Conservation (phyloP, 2,113 vertebrate species). For the Gallinago jamesoni region DNA sequence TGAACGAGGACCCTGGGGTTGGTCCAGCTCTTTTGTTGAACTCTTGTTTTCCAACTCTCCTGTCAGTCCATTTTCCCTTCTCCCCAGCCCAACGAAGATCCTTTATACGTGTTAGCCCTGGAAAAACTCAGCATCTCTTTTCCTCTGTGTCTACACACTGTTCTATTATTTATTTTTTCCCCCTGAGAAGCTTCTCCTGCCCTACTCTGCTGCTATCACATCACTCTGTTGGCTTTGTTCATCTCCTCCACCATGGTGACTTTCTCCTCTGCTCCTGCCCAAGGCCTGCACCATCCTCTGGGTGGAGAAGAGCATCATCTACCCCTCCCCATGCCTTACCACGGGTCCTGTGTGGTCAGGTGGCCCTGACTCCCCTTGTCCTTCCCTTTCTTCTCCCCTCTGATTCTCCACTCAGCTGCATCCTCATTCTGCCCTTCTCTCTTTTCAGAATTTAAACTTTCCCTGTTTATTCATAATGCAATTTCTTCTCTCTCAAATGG, state of each 20-base stretch:
- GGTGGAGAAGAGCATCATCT: not conserved
- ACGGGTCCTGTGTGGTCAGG: rapidly evolving
- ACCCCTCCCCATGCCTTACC: not conserved
- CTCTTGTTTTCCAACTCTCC: not conserved
- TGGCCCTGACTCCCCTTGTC: not conserved
- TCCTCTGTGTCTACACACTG: not conserved
- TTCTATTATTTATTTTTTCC: not conserved
- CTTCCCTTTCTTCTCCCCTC: not conserved
- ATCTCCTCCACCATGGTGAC: not conserved
- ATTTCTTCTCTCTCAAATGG: not conserved
- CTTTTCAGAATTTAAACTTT: not conserved
- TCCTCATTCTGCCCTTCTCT: not conserved
- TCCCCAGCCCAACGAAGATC: not conserved
- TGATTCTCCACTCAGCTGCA: not conserved
- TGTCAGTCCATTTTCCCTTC: not conserved
- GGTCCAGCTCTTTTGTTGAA: not conserved
- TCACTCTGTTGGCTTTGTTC: not conserved
- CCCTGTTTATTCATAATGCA: not conserved
- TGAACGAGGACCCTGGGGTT: not conserved
- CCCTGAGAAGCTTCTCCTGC: not conserved
- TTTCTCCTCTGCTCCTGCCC: not conserved
- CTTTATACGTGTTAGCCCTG: not conserved
- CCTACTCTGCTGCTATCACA: not conserved
- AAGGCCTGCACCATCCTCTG: not conserved
- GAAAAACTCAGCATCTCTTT: not conserved